Percentiles rank a stretch among this genome's conserved stretches.
Conservation (phyloP, 1,140 invertebrate species). For the Lepidostoma basale region DNA sequence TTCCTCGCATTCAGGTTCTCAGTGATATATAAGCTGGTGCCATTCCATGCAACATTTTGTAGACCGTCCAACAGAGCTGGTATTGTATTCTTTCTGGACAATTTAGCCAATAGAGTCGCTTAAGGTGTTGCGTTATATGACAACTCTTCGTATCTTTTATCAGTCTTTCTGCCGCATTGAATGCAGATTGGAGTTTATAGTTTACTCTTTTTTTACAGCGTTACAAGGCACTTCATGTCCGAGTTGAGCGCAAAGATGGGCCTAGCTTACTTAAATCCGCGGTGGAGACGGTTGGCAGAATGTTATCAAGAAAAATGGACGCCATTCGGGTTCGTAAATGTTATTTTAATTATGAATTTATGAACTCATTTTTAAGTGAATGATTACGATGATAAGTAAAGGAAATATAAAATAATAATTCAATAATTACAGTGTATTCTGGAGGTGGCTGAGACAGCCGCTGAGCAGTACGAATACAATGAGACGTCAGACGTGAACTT, state of each 20-base stretch:
- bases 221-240: conserved; percentile 75
- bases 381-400: too few relatives aligned
- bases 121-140: too few relatives aligned
- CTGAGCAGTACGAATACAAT: conserved; percentile 65
- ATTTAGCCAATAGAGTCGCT: too few relatives aligned
- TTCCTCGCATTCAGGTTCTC: too few relatives aligned
- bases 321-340: conserved; percentile 69
- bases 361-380: conserved; percentile 19
- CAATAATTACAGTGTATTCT: conserved; percentile 68
- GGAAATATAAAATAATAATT: not conserved
- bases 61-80: too few relatives aligned
- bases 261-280: conserved; percentile 75
- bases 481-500: conserved; percentile 55
- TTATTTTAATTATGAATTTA: not conserved
- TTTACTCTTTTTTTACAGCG: conserved; percentile 63
- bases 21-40: too few relatives aligned
- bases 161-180: too few relatives aligned
- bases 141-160: too few relatives aligned
- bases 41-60: too few relatives aligned
- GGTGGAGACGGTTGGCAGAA: conserved; percentile 73
- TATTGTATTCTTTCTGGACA: too few relatives aligned
- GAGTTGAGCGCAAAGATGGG: conserved; percentile 76
- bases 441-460: conserved; percentile 68
- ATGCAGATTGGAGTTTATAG: too few relatives aligned
- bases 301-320: conserved; percentile 83